These are phyloP conservation scores for Donacobius atricapilla DNA, from an alignment of 2,113 vertebrate species.

Conservation along the genomic window DNA sequence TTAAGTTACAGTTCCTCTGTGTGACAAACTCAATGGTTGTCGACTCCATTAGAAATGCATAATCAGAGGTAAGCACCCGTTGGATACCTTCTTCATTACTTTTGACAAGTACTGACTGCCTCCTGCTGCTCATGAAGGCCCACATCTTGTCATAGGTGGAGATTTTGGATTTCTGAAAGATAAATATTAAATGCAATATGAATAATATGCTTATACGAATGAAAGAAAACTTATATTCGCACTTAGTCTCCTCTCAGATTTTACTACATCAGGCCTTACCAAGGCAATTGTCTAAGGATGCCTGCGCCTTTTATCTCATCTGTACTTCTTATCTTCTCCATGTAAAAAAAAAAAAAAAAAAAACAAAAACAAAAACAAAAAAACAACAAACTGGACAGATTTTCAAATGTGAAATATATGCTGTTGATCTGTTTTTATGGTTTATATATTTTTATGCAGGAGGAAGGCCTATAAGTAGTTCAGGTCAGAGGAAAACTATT, in stretches of 20 bases:
- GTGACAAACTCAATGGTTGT: slow-evolving; percentile 96
- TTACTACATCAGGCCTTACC: background rate
- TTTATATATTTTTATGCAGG: background rate
- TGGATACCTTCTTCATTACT: slow-evolving; percentile 96
- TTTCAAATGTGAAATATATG: background rate
- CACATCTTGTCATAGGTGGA: slow-evolving; percentile 99
- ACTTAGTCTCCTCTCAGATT: accelerated
- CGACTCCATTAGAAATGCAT: slow-evolving; percentile 98
- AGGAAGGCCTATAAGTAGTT: background rate
- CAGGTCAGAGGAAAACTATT: background rate
- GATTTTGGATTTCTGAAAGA: slow-evolving; percentile 95
- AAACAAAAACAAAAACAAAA: too few relatives aligned
- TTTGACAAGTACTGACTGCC: slow-evolving; percentile 95
- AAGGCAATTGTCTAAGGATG: background rate
- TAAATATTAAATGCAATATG: background rate
- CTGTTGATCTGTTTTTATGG: background rate
- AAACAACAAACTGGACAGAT: background rate
- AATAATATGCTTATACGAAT: background rate
- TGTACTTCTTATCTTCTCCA: background rate
- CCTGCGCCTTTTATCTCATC: background rate
- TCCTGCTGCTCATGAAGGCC: slow-evolving; percentile 98
- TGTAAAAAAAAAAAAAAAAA: too few relatives aligned
- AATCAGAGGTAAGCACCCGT: slow-evolving; percentile 94
- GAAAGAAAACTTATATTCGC: background rate
- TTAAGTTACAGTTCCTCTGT: slow-evolving; percentile 97